These are phyloP conservation scores for Symphodus melops DNA, from an alignment of 2,113 vertebrate genomes.

Conservation along the genomic window DNA sequence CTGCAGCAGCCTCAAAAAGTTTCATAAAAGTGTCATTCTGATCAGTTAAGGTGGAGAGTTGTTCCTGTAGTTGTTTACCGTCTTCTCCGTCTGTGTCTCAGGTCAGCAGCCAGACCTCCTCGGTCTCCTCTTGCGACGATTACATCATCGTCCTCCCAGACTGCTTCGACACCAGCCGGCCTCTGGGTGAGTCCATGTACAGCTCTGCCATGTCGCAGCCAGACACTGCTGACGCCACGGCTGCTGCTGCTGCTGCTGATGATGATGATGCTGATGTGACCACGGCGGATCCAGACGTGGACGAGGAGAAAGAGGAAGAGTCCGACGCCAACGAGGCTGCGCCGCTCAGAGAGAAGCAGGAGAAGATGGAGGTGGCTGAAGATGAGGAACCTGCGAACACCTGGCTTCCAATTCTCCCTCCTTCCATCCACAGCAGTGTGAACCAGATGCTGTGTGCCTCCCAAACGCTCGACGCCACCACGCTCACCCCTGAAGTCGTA, in stretches of 20 bases:
- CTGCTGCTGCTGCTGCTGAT: slow-evolving; percentile 24
- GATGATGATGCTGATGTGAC: slow-evolving; percentile 20
- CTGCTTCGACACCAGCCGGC: slow-evolving; percentile 96
- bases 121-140: slow-evolving; percentile 91
- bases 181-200: slow-evolving; percentile 94
- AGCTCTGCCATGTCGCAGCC: slow-evolving; percentile 92
- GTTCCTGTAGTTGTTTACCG: neutral
- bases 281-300: neutral
- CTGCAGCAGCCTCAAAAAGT: too few species aligned
- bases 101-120: slow-evolving; percentile 91
- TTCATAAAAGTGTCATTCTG: too few species aligned
- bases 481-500: slow-evolving; percentile 80
- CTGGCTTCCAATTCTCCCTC: neutral
- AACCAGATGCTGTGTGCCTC: slow-evolving; percentile 83
- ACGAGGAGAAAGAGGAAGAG: slow-evolving; percentile 49
- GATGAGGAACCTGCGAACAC: slow-evolving; percentile 19
- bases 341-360: slow-evolving; percentile 39
- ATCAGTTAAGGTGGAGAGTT: neutral
- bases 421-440: slow-evolving; percentile 64
- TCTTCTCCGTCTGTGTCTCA: slow-evolving; percentile 23
- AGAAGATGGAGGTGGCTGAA: slow-evolving; percentile 26
- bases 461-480: slow-evolving; percentile 83
- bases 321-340: slow-evolving; percentile 44
- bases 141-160: slow-evolving; percentile 96
- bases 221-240: slow-evolving; percentile 65